Evolutionary conservation across 2,888 invertebrate species (phyloP).

Genomic region (Drosophila nr. perissopoda): DNA sequence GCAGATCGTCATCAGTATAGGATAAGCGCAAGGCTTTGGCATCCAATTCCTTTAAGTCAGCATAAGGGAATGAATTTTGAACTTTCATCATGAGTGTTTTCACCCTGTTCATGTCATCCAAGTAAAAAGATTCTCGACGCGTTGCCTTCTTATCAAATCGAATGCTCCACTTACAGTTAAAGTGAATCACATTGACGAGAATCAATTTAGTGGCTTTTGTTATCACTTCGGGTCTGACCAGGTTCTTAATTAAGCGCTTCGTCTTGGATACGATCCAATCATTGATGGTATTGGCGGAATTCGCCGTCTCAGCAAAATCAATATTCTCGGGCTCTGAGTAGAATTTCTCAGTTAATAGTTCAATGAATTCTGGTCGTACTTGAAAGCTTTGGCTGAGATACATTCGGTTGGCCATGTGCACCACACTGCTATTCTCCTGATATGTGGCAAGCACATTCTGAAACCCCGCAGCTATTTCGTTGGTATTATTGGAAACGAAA

Average conservation of each 20-base stretch:
- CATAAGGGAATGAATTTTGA: conserved; percentile 71
- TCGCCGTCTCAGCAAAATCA: conserved; percentile 86
- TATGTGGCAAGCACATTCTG: conserved; percentile 23
- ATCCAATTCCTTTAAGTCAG: conserved; percentile 59
- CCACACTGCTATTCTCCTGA: conserved; percentile 39
- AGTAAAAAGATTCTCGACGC: conserved; percentile 87
- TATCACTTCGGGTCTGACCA: conserved; percentile 87
- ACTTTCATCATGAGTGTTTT: conserved; percentile 90
- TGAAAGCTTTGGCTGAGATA: conserved; percentile 87
- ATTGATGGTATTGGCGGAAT: conserved; percentile 88
- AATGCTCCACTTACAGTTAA: conserved; percentile 91
- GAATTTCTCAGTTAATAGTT: conserved; percentile 87
- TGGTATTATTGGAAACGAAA: background rate
- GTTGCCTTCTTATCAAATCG: conserved; percentile 87
- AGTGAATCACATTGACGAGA: conserved; percentile 92
- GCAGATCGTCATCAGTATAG: conserved; percentile 89
- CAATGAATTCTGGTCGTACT: conserved; percentile 86
- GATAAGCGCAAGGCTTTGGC: conserved; percentile 87
- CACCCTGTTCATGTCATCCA: conserved; percentile 84
- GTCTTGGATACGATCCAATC: conserved; percentile 92
- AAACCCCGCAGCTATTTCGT: conserved; percentile 36
- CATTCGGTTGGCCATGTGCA: conserved; percentile 90
- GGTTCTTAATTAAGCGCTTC: conserved; percentile 90
- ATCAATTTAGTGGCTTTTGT: conserved; percentile 87
- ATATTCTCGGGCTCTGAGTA: conserved; percentile 87